Evolutionary conservation across 2,888 invertebrate species (phyloP), one percentile per base, ranked within the genome.

Genomic region (Cheilosia vulpina): DNA sequence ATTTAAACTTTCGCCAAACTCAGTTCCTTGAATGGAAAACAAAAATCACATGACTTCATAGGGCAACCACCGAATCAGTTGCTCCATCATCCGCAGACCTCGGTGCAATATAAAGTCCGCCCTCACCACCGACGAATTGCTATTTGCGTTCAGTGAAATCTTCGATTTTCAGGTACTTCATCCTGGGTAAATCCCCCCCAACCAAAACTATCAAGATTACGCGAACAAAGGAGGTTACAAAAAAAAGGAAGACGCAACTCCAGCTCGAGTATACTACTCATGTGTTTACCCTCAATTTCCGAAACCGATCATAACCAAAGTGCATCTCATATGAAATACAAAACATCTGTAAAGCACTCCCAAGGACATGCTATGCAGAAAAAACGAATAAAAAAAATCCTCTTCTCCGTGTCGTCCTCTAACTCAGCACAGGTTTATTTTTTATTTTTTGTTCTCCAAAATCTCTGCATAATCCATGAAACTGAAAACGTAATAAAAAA

Each of bases 261-360:
- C 43, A 19, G 66, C 41, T n/a, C 4, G 34, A 19, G 66, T 38
- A 38, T 4, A 38, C 38, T 13, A 24, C 57, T 52, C 63, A 57
- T 57, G 60, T 58, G 55, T 55, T 68, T 78, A 68, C 52, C 19
- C 38, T 38, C 45, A 53, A 69, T 76, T 76, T 71, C 53, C 17
- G 69, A 60, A 79, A 78, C 79, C 79, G 83, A 84, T 84, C 83
- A 84, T 75, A 84, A 84, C 73, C 52, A 79, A 73, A 79, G 75
- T 75, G 73, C 79, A 69, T 75, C 55, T 69, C 79, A 31, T 58
- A 69, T 31, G 47, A 65, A 79, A 69, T 27, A 47, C 53, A 52
- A 66, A 79, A 79, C 79, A 78, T 78, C 83, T 83, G 78, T 69
- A 75, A 65, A 69, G 45, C 45, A 73, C 58, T 63, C 41, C 57